phyloP scores from a whole-genome alignment of 2,888 invertebrate genomes.

The Cryptus viduatorius region DNA sequence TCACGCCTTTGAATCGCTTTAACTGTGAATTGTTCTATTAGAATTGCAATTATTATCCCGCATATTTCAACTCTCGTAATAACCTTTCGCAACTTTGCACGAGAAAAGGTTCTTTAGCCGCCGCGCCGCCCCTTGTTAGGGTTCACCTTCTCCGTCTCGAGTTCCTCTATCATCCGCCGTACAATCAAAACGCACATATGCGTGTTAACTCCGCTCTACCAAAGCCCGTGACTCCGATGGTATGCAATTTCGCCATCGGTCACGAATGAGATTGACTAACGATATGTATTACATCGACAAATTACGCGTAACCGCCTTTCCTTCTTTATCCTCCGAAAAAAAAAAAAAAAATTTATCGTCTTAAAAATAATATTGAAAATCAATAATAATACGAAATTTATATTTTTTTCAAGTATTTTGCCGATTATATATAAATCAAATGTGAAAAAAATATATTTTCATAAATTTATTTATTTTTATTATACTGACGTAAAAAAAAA shows the following conservation, averaged over 20 bases:
- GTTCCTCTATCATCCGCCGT: constrained; percentile 12
- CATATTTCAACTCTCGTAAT: neutral
- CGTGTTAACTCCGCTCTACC: constrained; percentile 23
- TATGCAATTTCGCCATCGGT: constrained; percentile 56
- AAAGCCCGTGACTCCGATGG: constrained; percentile 52
- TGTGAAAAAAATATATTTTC: too few species aligned
- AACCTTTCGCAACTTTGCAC: constrained; percentile 15
- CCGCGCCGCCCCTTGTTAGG: neutral
- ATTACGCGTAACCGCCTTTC: constrained; percentile 3
- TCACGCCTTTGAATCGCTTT: neutral
- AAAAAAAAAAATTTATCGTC: too few species aligned
- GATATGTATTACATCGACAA: constrained; percentile 12
- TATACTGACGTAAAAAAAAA: too few species aligned
- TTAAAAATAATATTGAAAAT: too few species aligned
- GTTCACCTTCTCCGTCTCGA: constrained; percentile 13
- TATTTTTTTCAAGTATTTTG: too few species aligned
- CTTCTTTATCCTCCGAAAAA: neutral
- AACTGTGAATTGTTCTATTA: constrained; percentile 16
- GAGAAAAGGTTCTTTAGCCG: neutral
- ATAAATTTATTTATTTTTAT: too few species aligned
- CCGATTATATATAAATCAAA: too few species aligned
- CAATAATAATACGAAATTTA: too few species aligned
- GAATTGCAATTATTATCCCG: neutral
- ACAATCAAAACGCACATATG: neutral
- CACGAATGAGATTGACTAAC: constrained; percentile 19